phyloP scores from a whole-genome alignment of 2,113 vertebrate genomes.

The Anhinga rufa region DNA sequence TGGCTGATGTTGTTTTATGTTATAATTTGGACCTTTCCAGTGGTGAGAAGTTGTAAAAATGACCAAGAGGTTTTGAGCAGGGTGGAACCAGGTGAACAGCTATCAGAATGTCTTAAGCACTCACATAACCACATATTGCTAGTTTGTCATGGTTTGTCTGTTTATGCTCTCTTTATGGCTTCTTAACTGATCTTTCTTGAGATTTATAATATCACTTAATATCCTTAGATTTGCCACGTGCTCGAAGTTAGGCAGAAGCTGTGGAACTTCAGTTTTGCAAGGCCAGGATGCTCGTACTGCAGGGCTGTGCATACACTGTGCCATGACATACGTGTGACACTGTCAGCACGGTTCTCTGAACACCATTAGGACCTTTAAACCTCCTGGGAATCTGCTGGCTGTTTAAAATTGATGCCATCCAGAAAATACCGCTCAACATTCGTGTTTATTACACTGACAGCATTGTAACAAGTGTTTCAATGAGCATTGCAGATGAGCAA shows the following conservation, averaged over 20 bases:
- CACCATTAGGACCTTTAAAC: neutral
- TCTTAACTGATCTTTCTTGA: neutral
- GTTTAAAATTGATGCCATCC: neutral
- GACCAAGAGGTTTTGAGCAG: neutral
- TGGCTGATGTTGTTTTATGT: neutral
- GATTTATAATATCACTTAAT: neutral
- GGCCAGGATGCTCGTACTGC: rapidly evolving
- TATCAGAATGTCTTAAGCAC: neutral
- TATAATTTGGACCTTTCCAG: neutral
- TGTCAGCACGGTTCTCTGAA: rapidly evolving
- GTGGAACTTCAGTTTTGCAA: neutral
- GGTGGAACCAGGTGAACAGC: neutral
- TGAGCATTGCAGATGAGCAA: neutral
- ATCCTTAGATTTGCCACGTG: neutral
- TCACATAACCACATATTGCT: rapidly evolving
- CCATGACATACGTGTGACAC: neutral
- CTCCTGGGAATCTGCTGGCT: neutral
- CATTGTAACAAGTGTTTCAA: neutral
- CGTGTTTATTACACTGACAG: neutral
- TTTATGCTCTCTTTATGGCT: neutral
- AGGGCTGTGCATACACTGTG: rapidly evolving
- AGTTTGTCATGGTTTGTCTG: neutral
- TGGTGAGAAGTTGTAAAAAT: neutral
- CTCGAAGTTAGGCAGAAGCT: neutral
- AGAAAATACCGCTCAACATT: neutral